These are phyloP conservation scores for Barypeithes pellucidus DNA, from an alignment of 2,888 invertebrate genomes.

Conservation along the genomic window DNA sequence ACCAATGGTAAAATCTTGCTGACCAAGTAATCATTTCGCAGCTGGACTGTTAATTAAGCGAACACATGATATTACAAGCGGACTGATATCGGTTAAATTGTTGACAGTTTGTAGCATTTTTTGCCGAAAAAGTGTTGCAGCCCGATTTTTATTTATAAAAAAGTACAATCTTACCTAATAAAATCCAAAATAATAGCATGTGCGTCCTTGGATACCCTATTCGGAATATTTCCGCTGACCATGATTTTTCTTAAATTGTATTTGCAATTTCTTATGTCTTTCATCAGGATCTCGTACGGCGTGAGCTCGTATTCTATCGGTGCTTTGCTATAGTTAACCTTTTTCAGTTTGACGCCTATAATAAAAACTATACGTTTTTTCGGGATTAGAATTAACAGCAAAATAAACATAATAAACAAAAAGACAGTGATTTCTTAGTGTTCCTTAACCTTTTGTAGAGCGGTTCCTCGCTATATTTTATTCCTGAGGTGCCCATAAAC, in stretches of 20 bases:
- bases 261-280: slow-evolving; percentile 92
- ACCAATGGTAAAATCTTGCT: too few relatives aligned
- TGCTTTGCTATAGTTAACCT: slow-evolving; percentile 83
- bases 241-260: slow-evolving; percentile 91
- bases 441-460: too few relatives aligned
- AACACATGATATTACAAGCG: too few relatives aligned
- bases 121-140: too few relatives aligned
- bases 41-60: too few relatives aligned
- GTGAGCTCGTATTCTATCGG: slow-evolving; percentile 94
- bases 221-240: slow-evolving; percentile 88
- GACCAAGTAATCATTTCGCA: too few relatives aligned
- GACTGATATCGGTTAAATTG: too few relatives aligned
- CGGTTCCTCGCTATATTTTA: too few relatives aligned
- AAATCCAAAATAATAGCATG: slow-evolving; percentile 97
- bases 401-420: background rate
- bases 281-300: slow-evolving; percentile 97
- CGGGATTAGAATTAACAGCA: slow-evolving; percentile 18
- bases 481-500: too few relatives aligned
- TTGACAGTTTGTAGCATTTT: too few relatives aligned
- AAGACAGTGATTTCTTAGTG: background rate
- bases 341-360: slow-evolving; percentile 89
- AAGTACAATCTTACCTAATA: slow-evolving; percentile 73
- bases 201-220: slow-evolving; percentile 92
- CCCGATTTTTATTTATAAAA: too few relatives aligned
- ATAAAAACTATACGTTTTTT: slow-evolving; percentile 36